Conservation (phyloP, 1,140 invertebrate species). For the Lepeophtheirus salmonis region DNA sequence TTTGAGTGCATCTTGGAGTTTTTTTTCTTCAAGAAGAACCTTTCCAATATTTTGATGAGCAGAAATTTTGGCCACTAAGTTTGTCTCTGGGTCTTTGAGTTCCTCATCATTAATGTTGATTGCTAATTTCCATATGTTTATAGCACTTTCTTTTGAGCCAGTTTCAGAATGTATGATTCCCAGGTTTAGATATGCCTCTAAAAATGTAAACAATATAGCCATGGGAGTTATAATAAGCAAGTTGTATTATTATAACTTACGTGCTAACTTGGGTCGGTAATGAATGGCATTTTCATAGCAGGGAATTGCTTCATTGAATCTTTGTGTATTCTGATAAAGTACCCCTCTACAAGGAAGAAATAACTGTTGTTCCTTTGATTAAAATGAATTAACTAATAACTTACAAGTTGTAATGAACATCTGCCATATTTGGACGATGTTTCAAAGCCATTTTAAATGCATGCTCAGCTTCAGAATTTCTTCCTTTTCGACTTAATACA, state of each 20-base stretch:
- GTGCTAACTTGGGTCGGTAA: conserved; percentile 75
- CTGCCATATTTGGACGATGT: conserved; percentile 81
- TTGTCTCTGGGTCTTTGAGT: background rate
- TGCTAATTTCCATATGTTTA: background rate
- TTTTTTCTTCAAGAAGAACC: conserved; percentile 65
- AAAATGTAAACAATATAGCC: background rate
- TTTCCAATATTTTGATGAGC: conserved; percentile 75
- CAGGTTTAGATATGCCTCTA: background rate
- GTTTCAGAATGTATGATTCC: background rate
- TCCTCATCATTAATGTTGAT: background rate
- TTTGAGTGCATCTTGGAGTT: conserved; percentile 61
- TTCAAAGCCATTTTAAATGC: conserved; percentile 65
- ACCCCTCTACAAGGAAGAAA: conserved; percentile 59
- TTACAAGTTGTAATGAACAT: conserved; percentile 94
- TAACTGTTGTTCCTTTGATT: background rate
- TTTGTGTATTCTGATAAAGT: conserved; percentile 68
- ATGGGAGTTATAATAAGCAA: background rate
- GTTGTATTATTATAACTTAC: conserved; percentile 41
- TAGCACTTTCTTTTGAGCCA: background rate
- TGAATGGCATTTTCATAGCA: conserved; percentile 81
- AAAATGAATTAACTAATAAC: conserved; percentile 31
- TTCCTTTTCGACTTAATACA: conserved; percentile 55
- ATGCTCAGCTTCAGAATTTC: conserved; percentile 60
- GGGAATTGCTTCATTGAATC: conserved; percentile 65
- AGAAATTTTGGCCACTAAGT: conserved; percentile 46